Conservation (phyloP, 2,888 invertebrate genomes). For the Tiliacea aurago region DNA sequence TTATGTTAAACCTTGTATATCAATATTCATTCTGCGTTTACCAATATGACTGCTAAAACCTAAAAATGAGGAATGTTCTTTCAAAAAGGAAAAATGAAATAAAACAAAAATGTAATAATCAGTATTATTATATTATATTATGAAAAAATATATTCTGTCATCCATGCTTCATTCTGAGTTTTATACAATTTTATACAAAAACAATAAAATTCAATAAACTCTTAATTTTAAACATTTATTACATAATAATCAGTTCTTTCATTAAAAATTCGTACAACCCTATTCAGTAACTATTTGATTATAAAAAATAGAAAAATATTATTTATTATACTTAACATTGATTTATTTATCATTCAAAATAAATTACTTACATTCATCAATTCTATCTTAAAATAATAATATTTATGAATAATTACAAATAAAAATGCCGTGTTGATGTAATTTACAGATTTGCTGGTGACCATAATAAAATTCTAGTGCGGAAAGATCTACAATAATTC, state of each 20-base stretch:
- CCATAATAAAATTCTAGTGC: conserved; percentile 12
- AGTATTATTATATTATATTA: conserved; percentile 62
- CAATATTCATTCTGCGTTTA: neutral
- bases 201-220: conserved; percentile 68
- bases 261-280: conserved; percentile 65
- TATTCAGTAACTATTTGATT: conserved; percentile 58
- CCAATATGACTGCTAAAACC: neutral
- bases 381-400: conserved; percentile 47
- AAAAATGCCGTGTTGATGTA: conserved; percentile 19
- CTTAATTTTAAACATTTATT: conserved; percentile 62
- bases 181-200: conserved; percentile 67
- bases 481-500: conserved; percentile 26
- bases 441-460: conserved; percentile 24
- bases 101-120: conserved; percentile 60
- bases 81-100: conserved; percentile 35
- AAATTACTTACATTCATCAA: conserved; percentile 75
- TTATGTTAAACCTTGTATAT: no score
- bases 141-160: conserved; percentile 64
- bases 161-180: conserved; percentile 58
- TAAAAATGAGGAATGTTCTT: neutral
- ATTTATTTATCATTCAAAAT: conserved; percentile 64
- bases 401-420: conserved; percentile 22
- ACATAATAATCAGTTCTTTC: conserved; percentile 79
- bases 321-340: conserved; percentile 31
- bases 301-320: conserved; percentile 56